Base-by-base conservation (phyloP, 2,113 vertebrate species). In the Sinocyclocheilus anophthalmus region DNA sequence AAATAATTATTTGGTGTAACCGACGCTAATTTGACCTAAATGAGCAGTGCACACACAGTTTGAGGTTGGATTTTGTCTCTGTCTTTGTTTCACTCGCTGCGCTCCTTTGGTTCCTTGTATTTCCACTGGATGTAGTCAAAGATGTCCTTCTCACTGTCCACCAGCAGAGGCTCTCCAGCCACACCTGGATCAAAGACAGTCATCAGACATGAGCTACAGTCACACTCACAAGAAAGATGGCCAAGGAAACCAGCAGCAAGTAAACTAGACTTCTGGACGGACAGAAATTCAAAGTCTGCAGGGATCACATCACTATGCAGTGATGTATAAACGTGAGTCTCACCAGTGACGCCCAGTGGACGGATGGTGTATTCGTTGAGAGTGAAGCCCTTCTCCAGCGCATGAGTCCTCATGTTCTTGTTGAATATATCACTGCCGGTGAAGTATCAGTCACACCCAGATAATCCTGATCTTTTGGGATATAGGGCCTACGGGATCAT, bases 401-500 rank as follows among this genome's bases (percentile, higher is more conserved):
- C 98, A 0, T 96, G 97, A 70, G 97, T 70, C 90, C 98, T 96
- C 98, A 99, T 99, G 87, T 97, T 98, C 94, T 99, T 99, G 87
- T 99, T 99, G 90, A 99, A 99, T 90, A 99, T 97, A 72, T 99
- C 98, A 90, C 98, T 99, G 37, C 98, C 98, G 22, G 98, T 99
- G 94, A 99, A 99, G 91, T 99, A 99, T n/a, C n/a, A 99, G 95
- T n/a, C n/a, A 99, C 97, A 5, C 98, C 98, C 98, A 99, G 92
- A 95, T n/a, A 99, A 95, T 99, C 99, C 89, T 99, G 98, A 88
- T 99, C 98, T 78, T 97, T 99, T 1, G 98, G 98, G 90, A 99
- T 98, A 84, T n/a, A n/a, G n/a, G 99, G 93, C 92, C 98, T 97
- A 33, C 3, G 48, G 59, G n/a, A n/a, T n/a, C n/a, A 50, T 24